These are phyloP conservation scores for Anas platyrhynchos DNA, from an alignment of 2,113 vertebrate genomes.

Conservation along the genomic window DNA sequence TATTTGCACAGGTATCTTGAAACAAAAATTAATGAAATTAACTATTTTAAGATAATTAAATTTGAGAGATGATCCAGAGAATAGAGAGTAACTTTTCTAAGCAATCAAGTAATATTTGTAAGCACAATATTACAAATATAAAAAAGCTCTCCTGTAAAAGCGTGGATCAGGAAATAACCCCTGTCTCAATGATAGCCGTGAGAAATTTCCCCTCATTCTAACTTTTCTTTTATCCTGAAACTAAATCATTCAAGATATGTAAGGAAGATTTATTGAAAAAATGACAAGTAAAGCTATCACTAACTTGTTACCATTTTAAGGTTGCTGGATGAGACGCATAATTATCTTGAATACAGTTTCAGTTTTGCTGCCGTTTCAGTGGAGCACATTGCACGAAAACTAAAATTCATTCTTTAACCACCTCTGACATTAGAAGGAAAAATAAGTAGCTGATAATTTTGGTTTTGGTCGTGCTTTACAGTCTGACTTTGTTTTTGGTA, in stretches of 20 bases:
- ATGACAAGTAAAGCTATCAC: conserved; percentile 5
- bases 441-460: background rate
- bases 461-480: background rate
- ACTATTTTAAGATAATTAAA: background rate
- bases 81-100: background rate
- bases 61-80: background rate
- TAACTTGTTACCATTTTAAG: conserved; percentile 17
- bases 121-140: background rate
- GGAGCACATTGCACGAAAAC: background rate
- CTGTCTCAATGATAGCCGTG: background rate
- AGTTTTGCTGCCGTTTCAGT: conserved; percentile 8
- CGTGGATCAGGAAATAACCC: background rate
- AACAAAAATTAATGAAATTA: background rate
- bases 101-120: background rate
- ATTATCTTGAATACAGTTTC: conserved; percentile 10
- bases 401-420: background rate
- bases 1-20: background rate
- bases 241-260: background rate
- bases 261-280: background rate
- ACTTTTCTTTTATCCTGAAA: background rate
- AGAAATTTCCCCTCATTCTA: background rate
- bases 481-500: background rate
- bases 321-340: background rate
- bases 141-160: background rate
- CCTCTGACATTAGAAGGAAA: background rate